These are phyloP conservation scores for Campoletis raptor DNA, from an alignment of 2,888 invertebrate species.

Conservation along the genomic window DNA sequence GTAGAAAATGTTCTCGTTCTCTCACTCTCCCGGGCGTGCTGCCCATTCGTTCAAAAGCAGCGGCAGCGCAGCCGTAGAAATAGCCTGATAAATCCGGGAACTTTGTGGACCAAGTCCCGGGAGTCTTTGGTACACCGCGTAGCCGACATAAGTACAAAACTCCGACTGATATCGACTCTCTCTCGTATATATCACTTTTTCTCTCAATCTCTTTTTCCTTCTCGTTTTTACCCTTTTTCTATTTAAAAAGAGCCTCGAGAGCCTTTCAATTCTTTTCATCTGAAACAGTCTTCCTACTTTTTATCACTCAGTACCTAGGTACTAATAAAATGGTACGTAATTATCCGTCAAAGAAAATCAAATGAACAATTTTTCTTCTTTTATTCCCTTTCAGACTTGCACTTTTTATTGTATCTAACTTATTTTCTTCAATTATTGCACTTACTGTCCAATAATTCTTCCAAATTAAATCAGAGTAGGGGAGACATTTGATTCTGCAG, in stretches of 20 bases:
- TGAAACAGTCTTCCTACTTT: not conserved
- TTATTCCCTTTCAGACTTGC: not conserved
- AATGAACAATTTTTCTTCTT: slow-evolving; percentile 26
- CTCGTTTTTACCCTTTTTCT: not conserved
- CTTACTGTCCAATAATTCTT: not conserved
- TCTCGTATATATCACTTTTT: slow-evolving; percentile 1
- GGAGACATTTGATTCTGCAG: not conserved
- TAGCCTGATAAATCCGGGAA: slow-evolving; percentile 58
- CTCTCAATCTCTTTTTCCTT: not conserved
- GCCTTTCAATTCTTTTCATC: slow-evolving; percentile 36
- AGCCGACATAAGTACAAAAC: slow-evolving; percentile 13
- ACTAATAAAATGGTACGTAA: slow-evolving; percentile 23
- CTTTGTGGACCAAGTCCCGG: slow-evolving; percentile 42
- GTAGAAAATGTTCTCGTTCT: slow-evolving; percentile 21
- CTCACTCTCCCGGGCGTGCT: slow-evolving; percentile 28
- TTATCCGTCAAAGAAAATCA: slow-evolving; percentile 10
- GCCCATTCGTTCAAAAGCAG: slow-evolving; percentile 35
- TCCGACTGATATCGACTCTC: slow-evolving; percentile 26
- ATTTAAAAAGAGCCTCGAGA: slow-evolving; percentile 29
- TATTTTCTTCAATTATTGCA: not conserved
- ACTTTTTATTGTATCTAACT: not conserved
- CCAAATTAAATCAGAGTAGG: not conserved
- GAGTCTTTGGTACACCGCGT: slow-evolving; percentile 46
- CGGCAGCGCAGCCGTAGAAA: slow-evolving; percentile 50
- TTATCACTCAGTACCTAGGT: not conserved